Percentiles rank a stretch among this genome's conserved stretches.
Conservation (phyloP, 2,888 invertebrate genomes). For the Cheilosia scutellata region DNA sequence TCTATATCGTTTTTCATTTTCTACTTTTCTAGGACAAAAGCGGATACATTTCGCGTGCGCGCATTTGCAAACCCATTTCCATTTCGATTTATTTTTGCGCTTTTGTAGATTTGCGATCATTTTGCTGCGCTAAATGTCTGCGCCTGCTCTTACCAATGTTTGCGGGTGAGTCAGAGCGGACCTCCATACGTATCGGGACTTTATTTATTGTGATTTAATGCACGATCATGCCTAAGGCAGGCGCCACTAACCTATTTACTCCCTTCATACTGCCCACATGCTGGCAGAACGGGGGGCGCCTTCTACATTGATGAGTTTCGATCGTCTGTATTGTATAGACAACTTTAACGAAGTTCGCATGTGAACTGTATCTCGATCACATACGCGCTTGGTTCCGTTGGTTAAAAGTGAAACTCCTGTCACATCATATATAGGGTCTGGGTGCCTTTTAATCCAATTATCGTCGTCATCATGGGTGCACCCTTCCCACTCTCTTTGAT, state of each 20-base stretch:
- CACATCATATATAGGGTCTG: slow-evolving; percentile 39
- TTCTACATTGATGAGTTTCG: slow-evolving; percentile 51
- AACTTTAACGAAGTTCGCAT: slow-evolving; percentile 9
- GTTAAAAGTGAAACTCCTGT: slow-evolving; percentile 62
- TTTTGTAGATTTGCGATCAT: slow-evolving; percentile 64
- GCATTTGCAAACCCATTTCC: slow-evolving; percentile 60
- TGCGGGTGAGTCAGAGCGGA: slow-evolving; percentile 56
- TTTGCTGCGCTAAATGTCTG: slow-evolving; percentile 63
- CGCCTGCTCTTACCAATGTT: neutral
- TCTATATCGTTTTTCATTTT: slow-evolving; percentile 64
- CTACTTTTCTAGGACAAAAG: slow-evolving; percentile 71
- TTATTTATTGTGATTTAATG: slow-evolving; percentile 71
- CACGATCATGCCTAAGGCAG: slow-evolving; percentile 70
- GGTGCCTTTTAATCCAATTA: slow-evolving; percentile 61
- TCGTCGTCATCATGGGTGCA: slow-evolving; percentile 35
- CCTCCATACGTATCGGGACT: slow-evolving; percentile 36
- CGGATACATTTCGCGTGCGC: slow-evolving; percentile 72
- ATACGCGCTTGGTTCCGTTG: neutral
- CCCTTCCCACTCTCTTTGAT: slow-evolving; percentile 20
- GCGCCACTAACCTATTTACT: slow-evolving; percentile 74
- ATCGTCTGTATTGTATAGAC: neutral
- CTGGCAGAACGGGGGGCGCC: slow-evolving; percentile 4
- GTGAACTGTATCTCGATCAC: neutral
- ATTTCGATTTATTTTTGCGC: slow-evolving; percentile 40
- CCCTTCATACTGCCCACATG: slow-evolving; percentile 9